Evolutionary conservation across 2,888 invertebrate species (phyloP), one percentile per base, ranked within the genome.

Genomic region (Hirtodrosophila histrioides): DNA sequence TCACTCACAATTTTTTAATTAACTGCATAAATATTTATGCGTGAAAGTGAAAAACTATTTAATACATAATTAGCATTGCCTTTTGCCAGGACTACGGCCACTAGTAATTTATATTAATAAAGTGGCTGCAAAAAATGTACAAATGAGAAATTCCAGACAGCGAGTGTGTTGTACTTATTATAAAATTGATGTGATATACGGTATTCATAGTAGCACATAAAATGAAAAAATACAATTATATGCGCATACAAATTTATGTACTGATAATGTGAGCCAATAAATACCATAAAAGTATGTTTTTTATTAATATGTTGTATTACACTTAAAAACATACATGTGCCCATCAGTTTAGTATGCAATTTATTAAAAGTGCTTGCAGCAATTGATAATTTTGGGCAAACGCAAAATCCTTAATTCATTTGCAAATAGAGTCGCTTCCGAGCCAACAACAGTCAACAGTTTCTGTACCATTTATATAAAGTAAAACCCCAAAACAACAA

Each of bases 41-140:
- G 36, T 33, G 45, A 24, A 53, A 46, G 50, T 29, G 17, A 43
- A 63, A 51, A 56, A 55, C 58, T 69, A 45, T 68, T 64, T 40
- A 66, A 68, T 75, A 50, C 75, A 79, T 77, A 72, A 77, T 79
- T 77, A 67, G 65, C 63, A 51, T 10, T 36, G 53, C 40, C 49
- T 36, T 48, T 46, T 56, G 39, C 31, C 69, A 31, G 23, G 10
- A 17, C 24, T 1, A 33, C 2, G 12, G 17, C n/a, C 39, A 44
- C 48, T 67, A 36, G 48, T 10, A 60, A 69, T 56, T 49, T 24
- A 55, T 64, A 65, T 75, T 75, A 69, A 84, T 84, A 69, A 65
- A 84, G 66, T 55, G 37, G 40, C 53, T 35, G 44, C 23, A 23
- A 37, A 43, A 41, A 45, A 27, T 61, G 55, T 61, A 36, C 67